Percentiles rank a stretch among this genome's conserved stretches.
These are phyloP conservation scores for Phaetusa simplex DNA, from an alignment of 2,113 vertebrate genomes.

Conservation along the genomic window DNA sequence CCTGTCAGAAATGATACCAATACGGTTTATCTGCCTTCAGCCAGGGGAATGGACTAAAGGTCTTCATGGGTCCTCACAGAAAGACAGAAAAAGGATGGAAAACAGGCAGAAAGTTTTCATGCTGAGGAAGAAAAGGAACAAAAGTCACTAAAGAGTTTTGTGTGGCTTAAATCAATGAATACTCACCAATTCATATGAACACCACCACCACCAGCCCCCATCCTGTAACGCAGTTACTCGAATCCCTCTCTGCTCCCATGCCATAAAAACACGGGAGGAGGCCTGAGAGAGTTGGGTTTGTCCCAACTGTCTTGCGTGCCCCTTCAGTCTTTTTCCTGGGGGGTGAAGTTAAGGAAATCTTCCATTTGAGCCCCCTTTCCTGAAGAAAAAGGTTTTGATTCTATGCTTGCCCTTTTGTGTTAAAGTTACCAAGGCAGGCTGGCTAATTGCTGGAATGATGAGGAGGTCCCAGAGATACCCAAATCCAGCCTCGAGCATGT, in stretches of 20 bases:
- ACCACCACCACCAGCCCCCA: background rate
- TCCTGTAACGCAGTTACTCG: background rate
- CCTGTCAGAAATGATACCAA: background rate
- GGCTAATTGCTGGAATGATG: conserved; percentile 34
- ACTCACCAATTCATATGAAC: background rate
- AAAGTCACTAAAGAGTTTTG: background rate
- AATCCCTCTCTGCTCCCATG: background rate
- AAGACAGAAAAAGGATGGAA: background rate
- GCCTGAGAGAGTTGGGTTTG: background rate
- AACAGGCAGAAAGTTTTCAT: background rate
- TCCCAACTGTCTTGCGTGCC: background rate
- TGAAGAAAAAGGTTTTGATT: background rate
- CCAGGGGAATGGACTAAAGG: background rate
- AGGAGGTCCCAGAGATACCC: conserved; percentile 23
- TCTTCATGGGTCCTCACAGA: background rate
- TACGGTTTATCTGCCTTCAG: background rate
- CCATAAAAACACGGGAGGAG: background rate
- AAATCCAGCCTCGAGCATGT: background rate
- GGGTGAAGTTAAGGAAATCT: background rate
- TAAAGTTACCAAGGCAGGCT: conserved; percentile 15
- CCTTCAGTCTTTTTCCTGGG: background rate
- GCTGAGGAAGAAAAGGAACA: background rate
- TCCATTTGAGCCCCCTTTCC: background rate
- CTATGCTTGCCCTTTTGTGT: conserved; percentile 12
- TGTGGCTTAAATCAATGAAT: background rate